Evolutionary conservation across 2,797 vertebrate genomes (phyloP).

Genomic region (Platalea minor): DNA sequence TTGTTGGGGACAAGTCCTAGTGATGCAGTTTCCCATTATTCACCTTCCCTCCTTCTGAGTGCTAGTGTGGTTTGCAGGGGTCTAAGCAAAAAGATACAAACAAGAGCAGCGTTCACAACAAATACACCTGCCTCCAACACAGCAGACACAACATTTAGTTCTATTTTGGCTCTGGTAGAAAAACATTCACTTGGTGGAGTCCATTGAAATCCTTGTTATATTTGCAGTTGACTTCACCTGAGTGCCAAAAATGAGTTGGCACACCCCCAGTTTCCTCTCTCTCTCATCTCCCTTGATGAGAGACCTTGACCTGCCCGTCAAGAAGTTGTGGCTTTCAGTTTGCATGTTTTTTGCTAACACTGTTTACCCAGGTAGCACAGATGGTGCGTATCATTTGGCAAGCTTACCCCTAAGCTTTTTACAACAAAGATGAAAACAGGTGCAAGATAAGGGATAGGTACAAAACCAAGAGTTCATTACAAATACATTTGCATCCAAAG

Average conservation of each 20-base stretch:
- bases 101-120: not conserved
- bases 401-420: slow-evolving; percentile 20
- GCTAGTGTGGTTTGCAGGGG: not conserved
- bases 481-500: slow-evolving; percentile 51
- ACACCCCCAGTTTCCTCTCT: not conserved
- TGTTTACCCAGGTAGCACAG: slow-evolving; percentile 52
- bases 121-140: not conserved
- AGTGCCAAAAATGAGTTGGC: not conserved
- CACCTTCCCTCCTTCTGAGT: not conserved
- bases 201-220: not conserved
- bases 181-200: not conserved
- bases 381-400: slow-evolving; percentile 3
- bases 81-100: not conserved
- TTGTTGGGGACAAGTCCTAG: not conserved
- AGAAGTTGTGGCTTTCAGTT: slow-evolving; percentile 36
- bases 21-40: not conserved
- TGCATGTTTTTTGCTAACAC: slow-evolving; percentile 22
- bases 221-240: not conserved
- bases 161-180: not conserved
- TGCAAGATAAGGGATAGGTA: slow-evolving; percentile 56
- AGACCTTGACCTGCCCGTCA: not conserved
- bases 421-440: slow-evolving; percentile 51
- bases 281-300: not conserved
- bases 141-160: not conserved
- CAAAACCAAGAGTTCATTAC: slow-evolving; percentile 22